Evolutionary conservation across 2,113 vertebrate species (phyloP).

Genomic region (Mionectes macconnelli): DNA sequence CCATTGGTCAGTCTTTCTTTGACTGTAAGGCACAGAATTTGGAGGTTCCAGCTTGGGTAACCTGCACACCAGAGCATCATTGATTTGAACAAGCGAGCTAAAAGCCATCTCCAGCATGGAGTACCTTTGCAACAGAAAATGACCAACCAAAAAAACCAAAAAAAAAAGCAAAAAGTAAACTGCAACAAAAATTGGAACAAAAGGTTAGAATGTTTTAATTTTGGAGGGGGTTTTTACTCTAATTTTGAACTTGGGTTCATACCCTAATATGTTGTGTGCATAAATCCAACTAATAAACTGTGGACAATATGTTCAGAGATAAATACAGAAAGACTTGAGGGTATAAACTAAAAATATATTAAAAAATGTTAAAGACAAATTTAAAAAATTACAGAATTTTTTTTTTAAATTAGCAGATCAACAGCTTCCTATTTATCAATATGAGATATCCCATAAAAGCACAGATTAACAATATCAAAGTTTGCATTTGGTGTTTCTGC

Average conservation of each 20-base stretch:
- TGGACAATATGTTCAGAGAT: neutral
- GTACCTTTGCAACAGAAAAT: neutral
- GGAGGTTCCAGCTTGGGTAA: neutral
- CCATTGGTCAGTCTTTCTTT: neutral
- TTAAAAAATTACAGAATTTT: neutral
- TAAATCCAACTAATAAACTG: neutral
- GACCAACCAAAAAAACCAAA: neutral
- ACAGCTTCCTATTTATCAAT: neutral
- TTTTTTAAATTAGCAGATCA: neutral
- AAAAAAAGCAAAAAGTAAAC: neutral
- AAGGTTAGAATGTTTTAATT: neutral
- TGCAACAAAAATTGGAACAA: neutral
- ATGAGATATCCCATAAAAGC: neutral
- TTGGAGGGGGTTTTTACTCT: rapidly evolving
- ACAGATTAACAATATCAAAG: neutral
- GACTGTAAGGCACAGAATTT: neutral
- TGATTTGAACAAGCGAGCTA: neutral
- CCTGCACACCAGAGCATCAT: neutral
- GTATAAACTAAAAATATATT: neutral
- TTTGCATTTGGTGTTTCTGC: neutral
- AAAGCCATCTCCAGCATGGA: neutral
- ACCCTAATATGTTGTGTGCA: neutral
- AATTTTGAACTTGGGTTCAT: neutral
- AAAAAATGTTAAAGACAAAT: neutral
- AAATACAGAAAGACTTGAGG: neutral